A percentile compares a stretch with the other conserved stretches of the same genome.
These are phyloP conservation scores for Poecilia picta DNA, from an alignment of 2,797 vertebrate genomes.

Conservation along the genomic window DNA sequence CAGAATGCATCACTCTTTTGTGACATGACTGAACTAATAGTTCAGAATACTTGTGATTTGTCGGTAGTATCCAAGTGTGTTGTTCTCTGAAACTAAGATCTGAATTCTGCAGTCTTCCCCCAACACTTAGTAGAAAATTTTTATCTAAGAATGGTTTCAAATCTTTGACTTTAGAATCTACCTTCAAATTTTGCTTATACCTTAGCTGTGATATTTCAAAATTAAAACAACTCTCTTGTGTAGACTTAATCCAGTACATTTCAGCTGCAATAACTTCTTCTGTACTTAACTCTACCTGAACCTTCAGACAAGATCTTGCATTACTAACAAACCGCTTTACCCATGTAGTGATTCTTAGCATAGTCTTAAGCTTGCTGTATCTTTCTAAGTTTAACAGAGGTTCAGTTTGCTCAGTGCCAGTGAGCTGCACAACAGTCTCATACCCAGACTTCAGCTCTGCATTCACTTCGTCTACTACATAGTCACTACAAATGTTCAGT, in stretches of 20 bases:
- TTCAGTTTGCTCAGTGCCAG: too few species aligned
- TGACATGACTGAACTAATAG: background rate
- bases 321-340: background rate
- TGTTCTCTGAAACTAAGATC: background rate
- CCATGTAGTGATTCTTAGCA: too few species aligned
- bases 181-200: background rate
- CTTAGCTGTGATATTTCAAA: background rate
- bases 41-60: slow-evolving; percentile 11
- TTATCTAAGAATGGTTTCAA: slow-evolving; percentile 2
- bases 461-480: too few species aligned
- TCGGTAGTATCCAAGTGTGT: background rate
- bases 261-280: background rate
- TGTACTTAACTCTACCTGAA: background rate
- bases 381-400: too few species aligned
- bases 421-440: too few species aligned
- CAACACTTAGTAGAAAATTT: background rate
- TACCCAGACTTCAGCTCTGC: too few species aligned
- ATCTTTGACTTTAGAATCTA: background rate
- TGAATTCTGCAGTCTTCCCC: slow-evolving; percentile 3
- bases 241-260: slow-evolving; percentile 1
- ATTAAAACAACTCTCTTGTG: background rate
- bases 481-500: too few species aligned
- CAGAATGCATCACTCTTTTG: too few species aligned
- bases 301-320: background rate
- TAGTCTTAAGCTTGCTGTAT: too few species aligned